Evolutionary conservation across 92 coral and sea anemone genomes (phyloP), one percentile per base, ranked within the genome.

Genomic region (Phenganax stokvisi): DNA sequence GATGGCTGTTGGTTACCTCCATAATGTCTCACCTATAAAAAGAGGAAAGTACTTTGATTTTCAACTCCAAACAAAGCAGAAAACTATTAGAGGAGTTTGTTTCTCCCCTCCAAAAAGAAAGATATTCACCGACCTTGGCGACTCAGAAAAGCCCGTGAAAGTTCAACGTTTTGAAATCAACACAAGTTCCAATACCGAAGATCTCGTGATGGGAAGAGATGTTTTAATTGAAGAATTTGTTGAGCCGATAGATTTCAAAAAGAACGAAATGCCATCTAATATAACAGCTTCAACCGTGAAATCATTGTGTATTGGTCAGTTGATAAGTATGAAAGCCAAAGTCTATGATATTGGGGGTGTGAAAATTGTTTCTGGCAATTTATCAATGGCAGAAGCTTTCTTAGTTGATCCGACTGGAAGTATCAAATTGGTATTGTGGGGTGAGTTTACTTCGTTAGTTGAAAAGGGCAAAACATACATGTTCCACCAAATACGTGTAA

Each of bases 271-370:
- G 79, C 87, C 87, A 71, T 55, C 86, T 11, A 79, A 63, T 11
- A 64, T 77, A 30, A 82, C 73, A 72, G 58, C 86, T 9, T 47
- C 20, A 60, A 62, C 71, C 10, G 52, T 81, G 2, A 87, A 76
- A 55, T 74, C 87, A 16, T 6, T 81, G 54, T 78, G 76, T 15
- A 12, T 80, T 6, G 88, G 92, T 0, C 90, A 89, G 20, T 47
- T 81, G 25, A 58, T 89, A 11, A 87, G 88, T 6, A 73, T 86
- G 12, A 89, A 80, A 68, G 92, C 87, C 6, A 89, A 83, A 17
- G 80, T 89, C 3, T 67, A 51, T 20, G 51, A 71, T 57, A 51
- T 73, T 29, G 47, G 57, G 69, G 51, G 77, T 57, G 63, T 78
- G 25, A 54, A 70, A 57, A 37, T 37, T 37, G 47, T 37, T 37